Base-by-base conservation (phyloP, 2,797 vertebrate genomes). In the Pseudotriccus pelzelni region DNA sequence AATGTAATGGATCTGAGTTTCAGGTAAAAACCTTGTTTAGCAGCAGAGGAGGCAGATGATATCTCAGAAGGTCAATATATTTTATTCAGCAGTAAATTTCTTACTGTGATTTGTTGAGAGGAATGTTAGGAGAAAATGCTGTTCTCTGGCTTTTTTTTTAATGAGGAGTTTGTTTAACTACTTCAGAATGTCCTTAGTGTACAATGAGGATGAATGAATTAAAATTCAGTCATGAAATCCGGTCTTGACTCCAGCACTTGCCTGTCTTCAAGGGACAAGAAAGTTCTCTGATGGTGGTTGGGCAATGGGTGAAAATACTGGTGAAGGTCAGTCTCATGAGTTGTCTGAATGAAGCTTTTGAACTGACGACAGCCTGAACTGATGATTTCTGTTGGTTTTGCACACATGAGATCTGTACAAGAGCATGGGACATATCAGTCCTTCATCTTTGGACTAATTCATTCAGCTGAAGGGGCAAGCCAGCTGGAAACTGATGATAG, bases 321-420 rank as follows among this genome's bases (percentile, higher is more conserved):
- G 8, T 2, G 8, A 91, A 52, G 18, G 6, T 27, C 37, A 62
- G 14, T 27, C 49, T 75, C 2, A 3, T 36, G 44, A 59, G 39
- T 28, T 0, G 0, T 9, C 18, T 34, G 41, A 80, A 72, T 24
- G 27, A 8, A 72, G 13, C 7, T 63, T 55, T 36, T 86, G 53
- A 75, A 78, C 10, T 6, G 3, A 53, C 10, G 10, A 30, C 2
- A 7, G 10, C 59, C 43, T 37, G 36, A 82, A 70, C 13, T 6
- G 23, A 28, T 64, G 1, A 22, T 44, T 94, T 85, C 36, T 72
- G 20, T 44, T 39, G 41, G 32, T 60, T 74, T 73, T 50, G 10
- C 14, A 37, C 2, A 7, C 15, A 64, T 46, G 12, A 7, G 12
- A 22, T 64, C 50, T 80, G 30, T 34, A 27, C 24, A 32, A 46